Base-by-base conservation (phyloP, 2,888 invertebrate genomes). In the Pseudanteris insignis region DNA sequence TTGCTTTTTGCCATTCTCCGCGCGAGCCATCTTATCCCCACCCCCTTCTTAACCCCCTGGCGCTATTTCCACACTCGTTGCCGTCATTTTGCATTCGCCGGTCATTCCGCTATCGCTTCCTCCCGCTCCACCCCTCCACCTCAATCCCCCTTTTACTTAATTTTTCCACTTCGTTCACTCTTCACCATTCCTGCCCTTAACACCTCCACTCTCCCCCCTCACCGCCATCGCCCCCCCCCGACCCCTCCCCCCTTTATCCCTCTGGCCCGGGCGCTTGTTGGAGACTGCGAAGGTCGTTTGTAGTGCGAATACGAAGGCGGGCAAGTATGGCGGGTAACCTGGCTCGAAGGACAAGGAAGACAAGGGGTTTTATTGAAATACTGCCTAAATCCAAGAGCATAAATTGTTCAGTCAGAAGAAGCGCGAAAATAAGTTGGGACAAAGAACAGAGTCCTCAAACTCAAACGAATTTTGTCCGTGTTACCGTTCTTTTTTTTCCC, bases 281-380 rank as follows among this genome's bases (percentile, higher is more conserved):
- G 62, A 38, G 60, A 60, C 53, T 63, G 43, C 36, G 65, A 65
- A 65, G 65, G 65, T 60, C 59, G 54, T 63, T 59, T 32, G 54
- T 59, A 58, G 44, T 48, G 59, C 48, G 63, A 57, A 62, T 59
- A 59, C 58, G 64, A 51, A 62, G 61, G 59, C 46, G 51, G 54
- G 54, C 54, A 55, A 57, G 46, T 60, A 18, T 62, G 64, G 64
- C 58, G 63, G 61, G 63, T 65, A 58, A 61, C 63, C 65, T 65
- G 63, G 65, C 59, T 61, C 55, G 65, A 63, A 61, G 65, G 63
- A 65, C 65, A 63, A 65, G 65, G 63, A 60, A 54, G 51, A 25
- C 59, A 53, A 59, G 59, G 59, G 58, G 53, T 43, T 58, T 60
- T 60, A 65, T 63, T 60, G 29, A 60, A 61, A 57, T 53, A 47